Base-by-base conservation (phyloP, 2,888 invertebrate genomes). In the Platypus cylindrus region DNA sequence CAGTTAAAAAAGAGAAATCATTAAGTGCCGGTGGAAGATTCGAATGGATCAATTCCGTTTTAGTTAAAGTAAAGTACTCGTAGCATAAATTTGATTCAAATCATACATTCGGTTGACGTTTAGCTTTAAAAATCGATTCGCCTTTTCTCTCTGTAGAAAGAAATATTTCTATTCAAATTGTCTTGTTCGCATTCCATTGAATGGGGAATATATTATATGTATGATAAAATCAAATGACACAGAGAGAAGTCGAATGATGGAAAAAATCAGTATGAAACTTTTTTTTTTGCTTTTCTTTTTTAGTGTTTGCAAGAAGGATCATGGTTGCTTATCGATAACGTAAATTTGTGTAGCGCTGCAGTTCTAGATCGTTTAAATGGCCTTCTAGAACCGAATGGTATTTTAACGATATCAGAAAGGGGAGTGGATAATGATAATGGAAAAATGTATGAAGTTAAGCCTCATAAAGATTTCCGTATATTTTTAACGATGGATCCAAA, bases 301-400 rank as follows among this genome's bases (percentile, higher is more conserved):
- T 49, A 75, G 70, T 82, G 87, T 37, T 63, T 91, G 44, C 72
- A 74, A 49, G 75, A 78, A 52, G 91, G 91, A 0, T 73, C 79
- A 18, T 91, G 89, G 79, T 64, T 93, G 23, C 64, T 89, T 30
- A 64, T 91, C 37, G 90, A 91, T 60, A 91, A 94, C 60, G 94
- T 91, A 2, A 95, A 97, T 65, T 73, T 94, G 34, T 94, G 94
- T 57, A 90, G 93, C 46, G 79, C 97, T 1, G 95, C 98, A 5
- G 93, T 99, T 7, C 64, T 99, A 48, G 98, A 99, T 62, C 76
- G 98, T 45, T 67, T 99, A 11, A 99, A 99, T 67, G 86, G 85
- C 1, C 71, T 98, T 5, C 69, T 99, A 49, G 99, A 99, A 64
- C 87, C 90, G 0, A 77, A 81, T 46, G 98, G 98, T 1, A 76